Evolutionary conservation across 1,140 invertebrate genomes (phyloP).

Genomic region (Meteorus sp.): DNA sequence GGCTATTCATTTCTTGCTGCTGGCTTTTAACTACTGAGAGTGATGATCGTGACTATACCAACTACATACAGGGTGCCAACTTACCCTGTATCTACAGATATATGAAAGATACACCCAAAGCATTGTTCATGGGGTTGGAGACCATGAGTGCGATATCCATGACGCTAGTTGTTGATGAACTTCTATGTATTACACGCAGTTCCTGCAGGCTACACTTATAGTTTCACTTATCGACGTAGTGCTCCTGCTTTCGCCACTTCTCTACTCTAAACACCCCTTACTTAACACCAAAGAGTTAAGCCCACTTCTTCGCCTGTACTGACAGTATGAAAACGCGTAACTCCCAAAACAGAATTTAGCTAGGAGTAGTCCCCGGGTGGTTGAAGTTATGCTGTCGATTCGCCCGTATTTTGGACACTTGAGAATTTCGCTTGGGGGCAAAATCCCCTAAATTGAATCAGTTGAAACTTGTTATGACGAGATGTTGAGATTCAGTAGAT

Average conservation of each 20-base stretch:
- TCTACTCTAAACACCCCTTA: not conserved
- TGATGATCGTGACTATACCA: conserved; percentile 9
- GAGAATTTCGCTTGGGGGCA: not conserved
- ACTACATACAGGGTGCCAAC: conserved; percentile 2
- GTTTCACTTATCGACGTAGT: conserved; percentile 17
- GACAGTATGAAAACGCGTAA: conserved; percentile 7
- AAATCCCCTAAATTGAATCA: conserved; percentile 15
- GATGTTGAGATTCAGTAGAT: not conserved
- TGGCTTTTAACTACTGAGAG: not conserved
- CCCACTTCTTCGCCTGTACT: not conserved
- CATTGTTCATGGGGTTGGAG: not conserved
- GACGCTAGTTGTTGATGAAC: not conserved
- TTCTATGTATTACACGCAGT: conserved; percentile 3
- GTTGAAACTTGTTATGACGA: conserved; percentile 15
- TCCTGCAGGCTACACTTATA: conserved; percentile 5
- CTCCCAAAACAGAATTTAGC: conserved; percentile 18
- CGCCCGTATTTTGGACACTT: conserved; percentile 9
- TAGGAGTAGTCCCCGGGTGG: not conserved
- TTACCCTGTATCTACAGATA: not conserved
- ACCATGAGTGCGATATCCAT: conserved; percentile 9
- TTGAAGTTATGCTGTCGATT: conserved; percentile 13
- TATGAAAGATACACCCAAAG: not conserved
- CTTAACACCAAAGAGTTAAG: conserved; percentile 6
- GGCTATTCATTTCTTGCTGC: not conserved
- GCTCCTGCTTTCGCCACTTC: not conserved